Base-by-base conservation (phyloP, 2,888 invertebrate species). In the Drosophila prolongata region DNA sequence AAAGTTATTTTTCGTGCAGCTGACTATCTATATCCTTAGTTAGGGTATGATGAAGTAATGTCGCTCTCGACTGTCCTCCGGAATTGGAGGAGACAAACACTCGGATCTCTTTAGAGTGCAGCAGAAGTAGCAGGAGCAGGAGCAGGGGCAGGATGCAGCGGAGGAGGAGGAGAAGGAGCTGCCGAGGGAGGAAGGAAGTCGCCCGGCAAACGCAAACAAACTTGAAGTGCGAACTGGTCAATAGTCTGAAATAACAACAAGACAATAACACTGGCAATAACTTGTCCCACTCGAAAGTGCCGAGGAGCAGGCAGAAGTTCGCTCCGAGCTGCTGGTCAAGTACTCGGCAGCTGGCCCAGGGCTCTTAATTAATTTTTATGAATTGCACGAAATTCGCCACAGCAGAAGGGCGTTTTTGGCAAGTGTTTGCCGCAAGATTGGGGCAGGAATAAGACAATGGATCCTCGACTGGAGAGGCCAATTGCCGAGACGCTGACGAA, bases 331-430 rank as follows among this genome's bases (percentile, higher is more conserved):
- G 77, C 68, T 77, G 76, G 82, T 77, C 85, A 85, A 87, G 85
- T 80, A 82, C 60, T 75, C 79, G 84, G 69, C 83, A 86, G 71
- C 56, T 54, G 58, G 64, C 58, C 65, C 60, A 71, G 66, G 76
- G 72, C 84, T 87, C 87, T 83, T 83, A 83, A 83, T 83, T 87
- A 85, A 87, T 84, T 84, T 87, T 80, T 82, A 85, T 84, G 82
- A 87, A 87, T 85, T 87, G 80, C 80, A 78, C 74, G 65, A 78
- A 73, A 81, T 73, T 84, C 67, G 76, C 64, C 81, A 54, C 73
- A 73, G 71, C 62, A 57, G 1, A 27, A 78, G 70, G 73, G 73
- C 43, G 56, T 77, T 85, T 77, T 85, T 34, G 87, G 69, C 80
- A 76, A 81, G 81, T 74, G 68, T 68, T 64, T 59, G 67, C 69